Conservation (phyloP, 2,888 invertebrate species). For the Sinodicranocentrus sp. region DNA sequence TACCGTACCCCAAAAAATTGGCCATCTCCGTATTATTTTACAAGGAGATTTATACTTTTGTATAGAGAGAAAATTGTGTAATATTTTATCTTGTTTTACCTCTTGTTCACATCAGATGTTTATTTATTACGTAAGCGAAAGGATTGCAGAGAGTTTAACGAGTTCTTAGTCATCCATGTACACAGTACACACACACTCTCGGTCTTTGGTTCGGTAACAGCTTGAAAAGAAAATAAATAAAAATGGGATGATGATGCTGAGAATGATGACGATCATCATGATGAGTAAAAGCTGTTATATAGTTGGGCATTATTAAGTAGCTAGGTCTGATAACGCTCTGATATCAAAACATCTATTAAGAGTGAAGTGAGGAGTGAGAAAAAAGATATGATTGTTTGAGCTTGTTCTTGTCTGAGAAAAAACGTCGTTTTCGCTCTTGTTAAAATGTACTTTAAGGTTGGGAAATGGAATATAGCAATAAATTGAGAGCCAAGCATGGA, state of each 20-base stretch:
- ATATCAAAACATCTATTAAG: not conserved
- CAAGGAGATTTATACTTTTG: not conserved
- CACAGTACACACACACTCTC: too few relatives aligned
- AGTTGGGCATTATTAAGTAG: conserved; percentile 36
- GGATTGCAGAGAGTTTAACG: too few relatives aligned
- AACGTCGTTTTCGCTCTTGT: not conserved
- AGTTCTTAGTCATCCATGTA: too few relatives aligned
- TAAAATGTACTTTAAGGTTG: not conserved
- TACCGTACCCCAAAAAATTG: not conserved
- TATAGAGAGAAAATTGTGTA: not conserved
- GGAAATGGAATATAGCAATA: not conserved
- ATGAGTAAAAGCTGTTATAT: not conserved
- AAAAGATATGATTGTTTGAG: conserved; percentile 5
- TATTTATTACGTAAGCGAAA: conserved; percentile 15
- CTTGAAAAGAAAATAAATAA: not conserved
- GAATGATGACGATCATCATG: not conserved
- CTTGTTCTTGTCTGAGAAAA: not conserved
- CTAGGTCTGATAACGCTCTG: not conserved
- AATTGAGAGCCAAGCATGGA: not conserved
- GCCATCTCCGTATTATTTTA: not conserved
- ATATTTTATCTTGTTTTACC: not conserved
- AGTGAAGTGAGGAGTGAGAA: not conserved
- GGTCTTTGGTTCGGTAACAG: too few relatives aligned
- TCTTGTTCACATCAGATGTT: conserved; percentile 12
- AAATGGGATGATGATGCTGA: not conserved